A percentile compares a stretch with the other conserved stretches of the same genome.
Evolutionary conservation across 1,140 invertebrate genomes (phyloP).

Genomic region (Neodiprion lecontei): DNA sequence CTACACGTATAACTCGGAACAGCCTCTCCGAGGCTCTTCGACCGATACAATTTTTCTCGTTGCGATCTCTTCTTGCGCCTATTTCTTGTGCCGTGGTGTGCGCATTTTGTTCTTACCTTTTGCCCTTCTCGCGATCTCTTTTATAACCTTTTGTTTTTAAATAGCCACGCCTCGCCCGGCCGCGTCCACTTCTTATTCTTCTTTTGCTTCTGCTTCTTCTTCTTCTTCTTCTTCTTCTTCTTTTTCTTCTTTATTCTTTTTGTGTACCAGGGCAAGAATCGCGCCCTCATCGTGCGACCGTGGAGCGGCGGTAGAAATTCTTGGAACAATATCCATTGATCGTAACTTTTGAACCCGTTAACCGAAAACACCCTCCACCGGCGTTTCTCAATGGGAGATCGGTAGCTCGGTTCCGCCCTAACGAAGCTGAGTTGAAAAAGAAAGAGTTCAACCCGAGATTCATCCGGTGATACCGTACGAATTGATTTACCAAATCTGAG

Average conservation of each 20-base stretch:
- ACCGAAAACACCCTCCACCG: not conserved
- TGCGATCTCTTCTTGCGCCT: not conserved
- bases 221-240: not conserved
- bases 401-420: too few species aligned
- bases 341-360: not conserved
- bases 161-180: not conserved
- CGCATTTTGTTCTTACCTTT: not conserved
- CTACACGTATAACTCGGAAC: too few species aligned
- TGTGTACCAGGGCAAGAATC: not conserved
- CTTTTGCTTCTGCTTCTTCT: too few species aligned
- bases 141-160: not conserved
- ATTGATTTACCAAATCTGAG: too few species aligned
- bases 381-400: too few species aligned
- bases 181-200: too few species aligned
- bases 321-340: slow-evolving; percentile 1
- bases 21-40: not conserved
- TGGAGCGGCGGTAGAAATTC: not conserved
- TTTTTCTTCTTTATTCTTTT: not conserved
- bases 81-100: not conserved
- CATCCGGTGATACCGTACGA: too few species aligned
- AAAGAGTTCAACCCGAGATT: too few species aligned
- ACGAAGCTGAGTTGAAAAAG: too few species aligned
- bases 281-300: not conserved
- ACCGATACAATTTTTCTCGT: not conserved
- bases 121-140: not conserved